phyloP scores from a whole-genome alignment of 2,888 invertebrate genomes.

The Neoascia interrupta region DNA sequence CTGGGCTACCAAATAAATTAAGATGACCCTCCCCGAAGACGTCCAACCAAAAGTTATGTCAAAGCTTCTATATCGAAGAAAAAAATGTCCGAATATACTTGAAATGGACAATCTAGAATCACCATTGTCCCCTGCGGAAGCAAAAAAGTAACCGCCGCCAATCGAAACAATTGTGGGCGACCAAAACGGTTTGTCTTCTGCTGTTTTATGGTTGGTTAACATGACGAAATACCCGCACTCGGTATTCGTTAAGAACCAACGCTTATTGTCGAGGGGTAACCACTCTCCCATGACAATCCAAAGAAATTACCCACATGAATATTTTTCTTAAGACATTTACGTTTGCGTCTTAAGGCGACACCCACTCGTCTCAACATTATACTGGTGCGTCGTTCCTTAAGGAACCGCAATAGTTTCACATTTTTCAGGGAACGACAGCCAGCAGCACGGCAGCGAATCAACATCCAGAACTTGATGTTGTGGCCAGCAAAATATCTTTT shows the following conservation, averaged over 20 bases:
- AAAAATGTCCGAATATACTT: conserved; percentile 20
- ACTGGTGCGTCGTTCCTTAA: conserved; percentile 34
- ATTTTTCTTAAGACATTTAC: conserved; percentile 55
- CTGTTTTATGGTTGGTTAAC: conserved; percentile 51
- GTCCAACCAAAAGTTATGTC: conserved; percentile 29
- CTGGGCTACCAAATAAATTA: conserved; percentile 38
- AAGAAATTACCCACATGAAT: conserved; percentile 61
- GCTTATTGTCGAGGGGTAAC: conserved; percentile 39
- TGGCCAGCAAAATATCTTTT: conserved; percentile 50
- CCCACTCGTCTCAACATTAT: conserved; percentile 25
- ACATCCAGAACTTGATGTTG: conserved; percentile 56
- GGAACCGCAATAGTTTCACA: conserved; percentile 48
- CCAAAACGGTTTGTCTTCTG: conserved; percentile 40
- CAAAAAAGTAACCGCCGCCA: no score
- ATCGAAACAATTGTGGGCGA: conserved; percentile 50
- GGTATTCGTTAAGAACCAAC: conserved; percentile 4
- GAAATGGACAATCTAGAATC: conserved; percentile 35
- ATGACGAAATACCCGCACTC: conserved; percentile 16
- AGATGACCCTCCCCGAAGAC: conserved; percentile 30
- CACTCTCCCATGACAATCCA: conserved; percentile 66
- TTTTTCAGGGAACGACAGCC: not conserved
- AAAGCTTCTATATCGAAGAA: conserved; percentile 18
- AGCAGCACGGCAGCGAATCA: conserved; percentile 61
- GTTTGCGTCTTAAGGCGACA: conserved; percentile 57
- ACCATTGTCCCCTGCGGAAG: not conserved